A percentile compares a stretch with the other conserved stretches of the same genome.
Conservation (phyloP, 2,797 vertebrate genomes). For the Cryptoblepharus egeriae region DNA sequence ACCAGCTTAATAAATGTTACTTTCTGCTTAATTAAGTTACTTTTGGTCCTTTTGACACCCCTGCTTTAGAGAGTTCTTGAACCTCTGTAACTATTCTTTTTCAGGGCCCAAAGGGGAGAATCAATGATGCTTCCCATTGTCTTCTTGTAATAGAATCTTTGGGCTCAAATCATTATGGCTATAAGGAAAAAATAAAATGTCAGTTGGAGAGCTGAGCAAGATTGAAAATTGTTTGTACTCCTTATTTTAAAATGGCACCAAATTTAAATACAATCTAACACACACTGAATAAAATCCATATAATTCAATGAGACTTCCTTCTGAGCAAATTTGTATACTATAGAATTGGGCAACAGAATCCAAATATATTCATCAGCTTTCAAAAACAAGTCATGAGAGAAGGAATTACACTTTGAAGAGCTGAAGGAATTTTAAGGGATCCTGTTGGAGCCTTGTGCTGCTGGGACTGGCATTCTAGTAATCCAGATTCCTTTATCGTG, state of each 20-base stretch:
- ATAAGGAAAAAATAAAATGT: not conserved
- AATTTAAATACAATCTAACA: too few species aligned
- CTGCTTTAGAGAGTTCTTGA: not conserved
- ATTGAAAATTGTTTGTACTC: not conserved
- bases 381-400: not conserved
- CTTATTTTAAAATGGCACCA: not conserved
- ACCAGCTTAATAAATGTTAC: too few species aligned
- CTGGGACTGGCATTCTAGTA: too few species aligned
- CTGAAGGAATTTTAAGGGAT: not conserved
- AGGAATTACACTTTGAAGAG: not conserved
- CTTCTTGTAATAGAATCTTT: not conserved
- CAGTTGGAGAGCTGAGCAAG: not conserved
- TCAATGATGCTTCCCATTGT: not conserved
- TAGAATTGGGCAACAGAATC: not conserved
- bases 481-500: too few species aligned
- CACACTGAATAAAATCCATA: not conserved
- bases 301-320: not conserved
- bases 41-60: too few species aligned
- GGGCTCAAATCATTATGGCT: not conserved
- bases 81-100: not conserved
- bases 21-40: too few species aligned
- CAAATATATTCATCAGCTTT: not conserved
- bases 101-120: not conserved
- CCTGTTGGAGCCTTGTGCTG: too few species aligned
- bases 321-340: not conserved